A percentile compares a stretch with the other conserved stretches of the same genome.
These are phyloP conservation scores for Leucozona laternaria DNA, from an alignment of 2,888 invertebrate species.

Conservation along the genomic window DNA sequence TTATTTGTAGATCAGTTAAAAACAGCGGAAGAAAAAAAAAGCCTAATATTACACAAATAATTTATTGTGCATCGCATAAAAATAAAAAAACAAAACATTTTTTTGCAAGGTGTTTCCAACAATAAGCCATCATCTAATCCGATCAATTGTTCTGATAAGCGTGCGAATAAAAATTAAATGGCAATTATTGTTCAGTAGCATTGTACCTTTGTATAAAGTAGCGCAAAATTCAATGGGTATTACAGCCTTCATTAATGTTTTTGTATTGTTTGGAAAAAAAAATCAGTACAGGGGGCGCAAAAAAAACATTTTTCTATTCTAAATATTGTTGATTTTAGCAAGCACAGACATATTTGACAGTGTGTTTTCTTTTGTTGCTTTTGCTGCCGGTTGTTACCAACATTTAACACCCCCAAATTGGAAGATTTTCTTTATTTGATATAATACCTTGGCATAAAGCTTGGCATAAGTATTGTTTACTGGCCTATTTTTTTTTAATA, in stretches of 20 bases:
- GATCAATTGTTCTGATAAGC: conserved; percentile 45
- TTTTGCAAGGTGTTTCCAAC: conserved; percentile 5
- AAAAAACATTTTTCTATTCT: neutral
- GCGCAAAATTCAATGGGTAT: neutral
- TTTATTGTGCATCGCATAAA: conserved; percentile 34
- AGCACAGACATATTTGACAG: too few species aligned
- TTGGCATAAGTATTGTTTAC: too few species aligned
- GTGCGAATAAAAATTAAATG: conserved; percentile 50
- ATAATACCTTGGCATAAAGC: too few species aligned
- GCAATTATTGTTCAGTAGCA: conserved; percentile 16
- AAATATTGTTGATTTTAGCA: too few species aligned
- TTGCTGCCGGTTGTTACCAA: too few species aligned
- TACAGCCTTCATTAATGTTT: neutral
- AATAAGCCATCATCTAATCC: conserved; percentile 45
- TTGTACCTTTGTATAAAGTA: conserved; percentile 7
- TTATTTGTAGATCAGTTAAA: conserved; percentile 42
- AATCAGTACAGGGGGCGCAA: neutral
- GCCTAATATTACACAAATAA: conserved; percentile 18
- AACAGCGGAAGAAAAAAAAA: conserved; percentile 13
- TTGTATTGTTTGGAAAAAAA: neutral
- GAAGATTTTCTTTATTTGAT: too few species aligned
- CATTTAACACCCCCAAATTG: too few species aligned
- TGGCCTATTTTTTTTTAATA: too few species aligned
- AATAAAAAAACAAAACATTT: conserved; percentile 20
- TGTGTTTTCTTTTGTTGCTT: too few species aligned